Base-by-base conservation (phyloP, 1,140 invertebrate species). In the Batillaria attramentaria region DNA sequence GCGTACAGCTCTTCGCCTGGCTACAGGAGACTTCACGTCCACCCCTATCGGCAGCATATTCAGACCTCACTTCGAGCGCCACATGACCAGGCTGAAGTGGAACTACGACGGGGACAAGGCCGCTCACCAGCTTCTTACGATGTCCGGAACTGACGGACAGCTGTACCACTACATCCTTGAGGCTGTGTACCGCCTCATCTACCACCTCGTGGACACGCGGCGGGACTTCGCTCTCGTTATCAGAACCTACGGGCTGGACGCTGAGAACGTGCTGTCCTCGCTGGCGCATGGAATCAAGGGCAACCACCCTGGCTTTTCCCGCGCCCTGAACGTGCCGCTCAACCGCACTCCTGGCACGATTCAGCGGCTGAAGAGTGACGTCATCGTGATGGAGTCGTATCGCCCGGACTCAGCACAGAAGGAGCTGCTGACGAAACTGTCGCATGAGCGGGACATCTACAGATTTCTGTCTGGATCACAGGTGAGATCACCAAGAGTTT, bases 131-230 rank as follows among this genome's bases (percentile, higher is more conserved):
- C 46, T 66, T 39, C 65, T 89, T n/a, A 88, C 88, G 2, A 88
- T 89, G 87, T 70, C 57, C 0, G 88, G 88, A 0, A 72, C 77
- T 33, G 84, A 87, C 46, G 86, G 85, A 10, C 84, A 84, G 41
- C 85, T 74, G 13, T 91, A 90, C 78, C 89, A 90, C 81, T 91
- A 91, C 78, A 85, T 91, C 37, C 80, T 91, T 3, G 89, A 89
- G 1, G 85, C 89, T 13, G 83, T 91, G 28, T 90, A 88, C 74
- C 84, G 84, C 50, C 79, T 88, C 2, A 81, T 91, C 31, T 77
- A 84, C 46, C 72, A 86, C 74, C 84, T 91, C 0, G 57, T 79
- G 13, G 79, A 87, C 42, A 74, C 80, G 0, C 70, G 82, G n/a
- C 79, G 89, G 60, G 85, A 90, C 72, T 90, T 89, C 78, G 81